These are phyloP conservation scores for Chelonus formosanus DNA, from an alignment of 2,888 invertebrate species.

Conservation along the genomic window DNA sequence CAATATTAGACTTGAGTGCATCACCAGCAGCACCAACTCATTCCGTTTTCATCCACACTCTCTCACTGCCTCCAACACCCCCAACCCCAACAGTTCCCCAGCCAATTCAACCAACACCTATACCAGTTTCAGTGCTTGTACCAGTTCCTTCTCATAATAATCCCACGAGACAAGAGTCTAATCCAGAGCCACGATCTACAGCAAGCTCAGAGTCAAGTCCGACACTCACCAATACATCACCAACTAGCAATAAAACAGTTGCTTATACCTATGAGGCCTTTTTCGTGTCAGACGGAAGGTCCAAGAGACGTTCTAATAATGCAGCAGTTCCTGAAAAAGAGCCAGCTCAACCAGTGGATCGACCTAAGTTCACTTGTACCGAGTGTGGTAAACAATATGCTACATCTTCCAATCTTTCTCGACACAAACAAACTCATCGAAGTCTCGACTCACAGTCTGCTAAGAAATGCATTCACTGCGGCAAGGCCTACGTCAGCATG, in stretches of 20 bases:
- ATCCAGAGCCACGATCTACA: conserved; percentile 53
- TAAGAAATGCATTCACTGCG: conserved; percentile 94
- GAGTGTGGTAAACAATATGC: conserved; percentile 93
- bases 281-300: conserved; percentile 87
- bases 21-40: conserved; percentile 73
- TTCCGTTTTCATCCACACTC: conserved; percentile 63
- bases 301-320: conserved; percentile 73
- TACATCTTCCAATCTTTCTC: conserved; percentile 88
- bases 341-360: conserved; percentile 63
- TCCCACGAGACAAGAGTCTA: conserved; percentile 48
- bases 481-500: conserved; percentile 99
- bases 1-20: conserved; percentile 88
- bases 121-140: conserved; percentile 58
- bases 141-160: conserved; percentile 52
- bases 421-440: conserved; percentile 91
- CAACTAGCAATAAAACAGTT: conserved; percentile 70
- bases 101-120: conserved; percentile 45
- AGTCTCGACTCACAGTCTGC: conserved; percentile 89
- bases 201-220: conserved; percentile 54
- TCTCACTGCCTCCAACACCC: conserved; percentile 69
- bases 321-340: conserved; percentile 62
- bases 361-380: conserved; percentile 73
- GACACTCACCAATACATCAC: conserved; percentile 16
- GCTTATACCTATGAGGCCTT: conserved; percentile 93
- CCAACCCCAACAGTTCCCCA: conserved; percentile 49